A percentile compares a stretch with the other conserved stretches of the same genome.
Evolutionary conservation across 1,140 invertebrate species (phyloP).

Genomic region (Drosophila lowei): DNA sequence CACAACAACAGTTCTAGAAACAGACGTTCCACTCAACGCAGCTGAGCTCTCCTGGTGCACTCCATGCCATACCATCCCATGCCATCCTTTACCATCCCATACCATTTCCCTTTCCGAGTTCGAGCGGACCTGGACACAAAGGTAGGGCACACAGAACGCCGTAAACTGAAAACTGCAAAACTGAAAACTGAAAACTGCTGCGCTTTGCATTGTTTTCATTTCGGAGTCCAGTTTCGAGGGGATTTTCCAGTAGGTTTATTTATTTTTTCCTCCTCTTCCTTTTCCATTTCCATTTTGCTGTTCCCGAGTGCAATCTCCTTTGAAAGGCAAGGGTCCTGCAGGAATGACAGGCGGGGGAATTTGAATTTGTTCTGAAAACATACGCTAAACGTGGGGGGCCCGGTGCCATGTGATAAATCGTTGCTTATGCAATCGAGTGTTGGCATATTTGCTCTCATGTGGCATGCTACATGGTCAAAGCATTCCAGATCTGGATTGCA

Average conservation of each 20-base stretch:
- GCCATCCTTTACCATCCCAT: background rate
- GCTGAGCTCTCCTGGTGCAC: slow-evolving; percentile 48
- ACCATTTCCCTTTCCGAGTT: slow-evolving; percentile 13
- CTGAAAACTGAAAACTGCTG: slow-evolving; percentile 68
- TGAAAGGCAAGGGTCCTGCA: slow-evolving; percentile 33
- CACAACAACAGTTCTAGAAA: slow-evolving; percentile 73
- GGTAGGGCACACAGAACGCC: slow-evolving; percentile 45
- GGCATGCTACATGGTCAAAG: slow-evolving; percentile 28
- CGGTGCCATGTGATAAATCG: slow-evolving; percentile 67
- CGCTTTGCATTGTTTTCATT: slow-evolving; percentile 75
- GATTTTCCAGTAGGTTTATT: slow-evolving; percentile 51
- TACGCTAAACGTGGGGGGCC: slow-evolving; percentile 67
- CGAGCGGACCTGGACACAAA: slow-evolving; percentile 56
- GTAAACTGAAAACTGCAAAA: slow-evolving; percentile 52
- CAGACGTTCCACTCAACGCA: slow-evolving; percentile 78
- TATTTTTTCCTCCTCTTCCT: slow-evolving; percentile 34
- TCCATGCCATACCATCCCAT: background rate
- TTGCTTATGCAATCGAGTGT: slow-evolving; percentile 43
- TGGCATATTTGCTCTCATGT: slow-evolving; percentile 56
- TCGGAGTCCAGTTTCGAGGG: slow-evolving; percentile 39
- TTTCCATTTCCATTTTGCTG: background rate
- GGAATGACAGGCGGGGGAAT: slow-evolving; percentile 33
- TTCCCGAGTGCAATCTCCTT: slow-evolving; percentile 33
- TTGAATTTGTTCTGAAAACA: slow-evolving; percentile 63
- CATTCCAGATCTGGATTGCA: slow-evolving; percentile 13